Evolutionary conservation across 2,113 vertebrate species (phyloP).

Genomic region (Tetrax tetrax): DNA sequence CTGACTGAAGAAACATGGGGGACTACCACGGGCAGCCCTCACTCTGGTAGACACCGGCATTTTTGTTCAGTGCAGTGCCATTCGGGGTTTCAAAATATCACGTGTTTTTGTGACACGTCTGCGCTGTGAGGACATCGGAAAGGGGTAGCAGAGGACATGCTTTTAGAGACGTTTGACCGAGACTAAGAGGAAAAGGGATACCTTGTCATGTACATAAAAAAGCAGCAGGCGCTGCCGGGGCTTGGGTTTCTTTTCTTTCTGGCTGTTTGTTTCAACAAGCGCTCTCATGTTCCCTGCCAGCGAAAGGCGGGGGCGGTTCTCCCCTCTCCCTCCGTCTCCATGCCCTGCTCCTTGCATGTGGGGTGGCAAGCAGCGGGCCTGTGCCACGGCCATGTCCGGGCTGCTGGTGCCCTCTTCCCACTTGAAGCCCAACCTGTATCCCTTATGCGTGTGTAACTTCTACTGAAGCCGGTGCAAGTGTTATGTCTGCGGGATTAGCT

Average conservation of each 20-base stretch:
- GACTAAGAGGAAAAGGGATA: neutral
- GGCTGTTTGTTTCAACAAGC: neutral
- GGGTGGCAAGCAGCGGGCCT: neutral
- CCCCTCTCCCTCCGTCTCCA: neutral
- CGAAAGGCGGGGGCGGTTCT: neutral
- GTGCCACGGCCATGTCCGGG: accelerated
- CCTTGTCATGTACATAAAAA: neutral
- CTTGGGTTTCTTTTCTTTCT: neutral
- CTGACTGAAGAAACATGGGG: accelerated
- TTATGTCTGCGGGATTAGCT: slow-evolving; percentile 27
- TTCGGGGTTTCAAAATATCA: neutral
- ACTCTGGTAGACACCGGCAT: neutral
- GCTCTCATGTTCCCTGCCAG: neutral
- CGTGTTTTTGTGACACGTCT: accelerated
- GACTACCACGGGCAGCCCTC: neutral
- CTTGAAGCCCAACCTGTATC: neutral
- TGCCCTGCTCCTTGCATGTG: accelerated
- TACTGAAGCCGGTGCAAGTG: neutral
- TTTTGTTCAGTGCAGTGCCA: neutral
- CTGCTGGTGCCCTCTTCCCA: neutral
- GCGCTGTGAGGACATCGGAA: neutral
- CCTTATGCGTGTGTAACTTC: neutral
- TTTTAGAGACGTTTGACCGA: neutral
- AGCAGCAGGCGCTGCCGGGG: accelerated
- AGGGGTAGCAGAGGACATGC: neutral